phyloP scores from a whole-genome alignment of 1,140 invertebrate genomes.

The Parapsyche elsis region DNA sequence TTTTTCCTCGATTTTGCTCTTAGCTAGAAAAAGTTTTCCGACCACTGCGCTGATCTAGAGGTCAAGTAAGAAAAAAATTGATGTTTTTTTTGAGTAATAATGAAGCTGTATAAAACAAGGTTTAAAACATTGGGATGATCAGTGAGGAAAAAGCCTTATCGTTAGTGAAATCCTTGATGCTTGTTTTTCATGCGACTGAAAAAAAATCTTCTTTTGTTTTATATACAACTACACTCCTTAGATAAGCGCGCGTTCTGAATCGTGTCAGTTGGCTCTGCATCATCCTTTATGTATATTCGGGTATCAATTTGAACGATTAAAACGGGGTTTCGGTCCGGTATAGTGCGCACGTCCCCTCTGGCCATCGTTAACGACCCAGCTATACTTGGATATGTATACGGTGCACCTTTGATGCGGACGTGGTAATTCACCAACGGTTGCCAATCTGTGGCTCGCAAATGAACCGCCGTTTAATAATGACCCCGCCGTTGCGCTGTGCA shows the following conservation, averaged over 20 bases:
- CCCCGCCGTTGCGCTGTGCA: background rate
- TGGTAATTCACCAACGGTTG: conserved; percentile 5
- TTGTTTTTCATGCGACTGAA: too few relatives aligned
- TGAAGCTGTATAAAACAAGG: too few relatives aligned
- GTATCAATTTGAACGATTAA: background rate
- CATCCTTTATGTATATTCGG: background rate
- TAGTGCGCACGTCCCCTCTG: background rate
- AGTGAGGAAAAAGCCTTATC: too few relatives aligned
- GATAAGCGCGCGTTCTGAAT: background rate
- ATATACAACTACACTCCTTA: background rate
- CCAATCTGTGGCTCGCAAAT: background rate
- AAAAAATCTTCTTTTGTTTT: too few relatives aligned
- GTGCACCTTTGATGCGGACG: background rate
- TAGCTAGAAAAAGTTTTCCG: too few relatives aligned
- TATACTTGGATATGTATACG: background rate
- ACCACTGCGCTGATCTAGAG: too few relatives aligned
- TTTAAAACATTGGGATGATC: too few relatives aligned
- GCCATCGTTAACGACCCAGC: background rate
- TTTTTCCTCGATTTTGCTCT: too few relatives aligned
- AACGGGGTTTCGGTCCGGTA: background rate
- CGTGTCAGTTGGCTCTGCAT: too few relatives aligned
- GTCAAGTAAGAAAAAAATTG: too few relatives aligned
- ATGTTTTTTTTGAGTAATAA: too few relatives aligned
- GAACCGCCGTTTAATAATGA: background rate
- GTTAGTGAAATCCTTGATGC: too few relatives aligned